Evolutionary conservation across 2,888 invertebrate genomes (phyloP).

Genomic region (Vandiemenella viatica): DNA sequence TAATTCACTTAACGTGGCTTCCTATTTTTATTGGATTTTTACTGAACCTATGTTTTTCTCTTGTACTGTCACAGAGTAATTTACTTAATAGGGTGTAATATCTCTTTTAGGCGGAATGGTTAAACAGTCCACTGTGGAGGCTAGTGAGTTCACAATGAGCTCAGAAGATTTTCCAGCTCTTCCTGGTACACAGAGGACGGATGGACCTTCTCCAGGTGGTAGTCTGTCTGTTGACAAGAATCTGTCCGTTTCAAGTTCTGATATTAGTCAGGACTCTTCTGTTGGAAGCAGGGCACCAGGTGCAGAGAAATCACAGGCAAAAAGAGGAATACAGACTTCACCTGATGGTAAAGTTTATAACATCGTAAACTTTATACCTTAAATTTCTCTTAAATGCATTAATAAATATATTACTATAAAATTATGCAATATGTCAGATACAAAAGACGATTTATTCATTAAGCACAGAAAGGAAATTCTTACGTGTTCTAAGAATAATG

Average conservation of each 20-base stretch:
- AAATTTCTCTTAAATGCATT: too few species aligned
- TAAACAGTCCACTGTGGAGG: constrained; percentile 82
- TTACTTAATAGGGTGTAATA: too few species aligned
- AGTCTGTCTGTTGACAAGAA: constrained; percentile 26
- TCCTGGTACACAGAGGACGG: constrained; percentile 68
- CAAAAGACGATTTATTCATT: too few species aligned
- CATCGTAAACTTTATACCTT: too few species aligned
- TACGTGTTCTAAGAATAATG: too few species aligned
- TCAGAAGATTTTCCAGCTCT: constrained; percentile 98
- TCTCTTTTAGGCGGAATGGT: constrained; percentile 69
- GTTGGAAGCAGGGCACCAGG: constrained; percentile 17
- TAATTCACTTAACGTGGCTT: too few species aligned
- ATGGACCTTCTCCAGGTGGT: constrained; percentile 51
- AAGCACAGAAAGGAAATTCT: too few species aligned
- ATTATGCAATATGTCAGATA: too few species aligned
- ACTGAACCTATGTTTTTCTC: too few species aligned
- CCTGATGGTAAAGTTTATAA: constrained; percentile 74
- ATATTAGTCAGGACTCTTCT: constrained; percentile 19
- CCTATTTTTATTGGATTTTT: too few species aligned
- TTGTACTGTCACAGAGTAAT: too few species aligned
- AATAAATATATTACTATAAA: too few species aligned
- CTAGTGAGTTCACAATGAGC: constrained; percentile 93
- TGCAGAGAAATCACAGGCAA: constrained; percentile 25
- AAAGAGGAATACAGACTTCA: constrained; percentile 86
- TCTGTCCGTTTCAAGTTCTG: constrained; percentile 9